Evolutionary conservation across 2,888 invertebrate species (phyloP).

Genomic region (Eristalis pertinax): DNA sequence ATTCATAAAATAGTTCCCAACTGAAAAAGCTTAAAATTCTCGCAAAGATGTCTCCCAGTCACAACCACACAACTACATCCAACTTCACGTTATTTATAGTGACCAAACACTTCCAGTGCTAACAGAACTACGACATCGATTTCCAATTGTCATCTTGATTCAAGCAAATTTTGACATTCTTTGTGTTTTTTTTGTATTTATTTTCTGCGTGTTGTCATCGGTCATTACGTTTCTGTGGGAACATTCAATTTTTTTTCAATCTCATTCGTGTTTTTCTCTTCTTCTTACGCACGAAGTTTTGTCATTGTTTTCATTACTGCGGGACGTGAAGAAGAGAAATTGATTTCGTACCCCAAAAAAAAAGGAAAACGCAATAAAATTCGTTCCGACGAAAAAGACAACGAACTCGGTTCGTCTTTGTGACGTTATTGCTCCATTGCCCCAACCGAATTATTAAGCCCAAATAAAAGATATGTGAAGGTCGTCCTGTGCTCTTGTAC

Average conservation of each 20-base stretch:
- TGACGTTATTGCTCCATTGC: conserved; percentile 21
- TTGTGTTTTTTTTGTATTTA: conserved; percentile 44
- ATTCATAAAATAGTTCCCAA: neutral
- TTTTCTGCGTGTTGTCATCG: conserved; percentile 48
- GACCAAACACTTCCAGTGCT: neutral
- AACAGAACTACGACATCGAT: conserved; percentile 34
- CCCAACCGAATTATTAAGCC: conserved; percentile 6
- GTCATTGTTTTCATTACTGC: conserved; percentile 65
- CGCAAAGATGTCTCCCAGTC: neutral
- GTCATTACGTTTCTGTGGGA: conserved; percentile 34
- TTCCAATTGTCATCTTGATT: conserved; percentile 35
- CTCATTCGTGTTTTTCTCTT: conserved; percentile 63
- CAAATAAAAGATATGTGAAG: conserved; percentile 64
- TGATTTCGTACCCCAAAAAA: conserved; percentile 38
- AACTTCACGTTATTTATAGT: conserved; percentile 1
- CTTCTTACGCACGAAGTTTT: conserved; percentile 38
- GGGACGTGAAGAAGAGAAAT: conserved; percentile 41
- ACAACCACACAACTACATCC: neutral
- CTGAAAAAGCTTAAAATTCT: neutral
- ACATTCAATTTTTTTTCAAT: conserved; percentile 26
- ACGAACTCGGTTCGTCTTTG: conserved; percentile 49
- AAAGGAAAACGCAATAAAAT: conserved; percentile 54
- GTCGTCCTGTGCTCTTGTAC: conserved; percentile 50
- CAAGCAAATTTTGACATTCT: conserved; percentile 42
- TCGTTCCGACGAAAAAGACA: conserved; percentile 37